A percentile compares a stretch with the other conserved stretches of the same genome.
Conservation (phyloP, 2,797 vertebrate genomes). For the Percopsis omiscomaycus region DNA sequence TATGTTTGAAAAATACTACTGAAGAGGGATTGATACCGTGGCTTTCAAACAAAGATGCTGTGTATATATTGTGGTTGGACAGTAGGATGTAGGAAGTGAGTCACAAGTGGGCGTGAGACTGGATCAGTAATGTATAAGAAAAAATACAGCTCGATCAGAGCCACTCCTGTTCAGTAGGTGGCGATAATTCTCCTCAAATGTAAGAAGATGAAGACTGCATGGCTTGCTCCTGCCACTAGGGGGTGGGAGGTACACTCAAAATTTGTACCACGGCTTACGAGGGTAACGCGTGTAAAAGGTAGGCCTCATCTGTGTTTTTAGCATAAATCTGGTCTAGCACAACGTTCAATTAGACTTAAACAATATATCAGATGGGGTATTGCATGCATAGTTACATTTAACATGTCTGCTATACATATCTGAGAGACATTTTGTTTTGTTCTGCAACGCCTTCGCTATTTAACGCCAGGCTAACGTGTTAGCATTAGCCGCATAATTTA, state of each 20-base stretch:
- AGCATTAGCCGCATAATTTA: neutral
- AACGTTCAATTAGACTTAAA: rapidly evolving
- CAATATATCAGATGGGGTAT: rapidly evolving
- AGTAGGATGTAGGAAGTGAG: too few relatives aligned
- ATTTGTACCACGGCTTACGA: constrained; percentile 49
- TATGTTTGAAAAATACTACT: too few relatives aligned
- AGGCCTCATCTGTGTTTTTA: constrained; percentile 53
- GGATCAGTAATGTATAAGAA: too few relatives aligned
- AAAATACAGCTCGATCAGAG: too few relatives aligned
- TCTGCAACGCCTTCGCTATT: neutral
- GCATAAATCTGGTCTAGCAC: constrained; percentile 4
- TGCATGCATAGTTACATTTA: neutral
- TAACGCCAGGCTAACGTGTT: neutral
- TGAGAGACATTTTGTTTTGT: neutral
- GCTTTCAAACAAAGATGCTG: too few relatives aligned
- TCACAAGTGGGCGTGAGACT: too few relatives aligned
- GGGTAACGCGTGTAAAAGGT: constrained; percentile 67
- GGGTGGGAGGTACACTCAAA: constrained; percentile 33
- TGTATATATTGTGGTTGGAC: too few relatives aligned
- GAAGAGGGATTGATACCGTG: too few relatives aligned
- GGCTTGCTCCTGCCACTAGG: constrained; percentile 15
- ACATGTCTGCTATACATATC: too few relatives aligned
- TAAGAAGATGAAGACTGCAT: neutral
- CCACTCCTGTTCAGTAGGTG: neutral
- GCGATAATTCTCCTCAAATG: neutral